Base-by-base conservation (phyloP, 2,888 invertebrate genomes). In the Shargacucullia verbasci region DNA sequence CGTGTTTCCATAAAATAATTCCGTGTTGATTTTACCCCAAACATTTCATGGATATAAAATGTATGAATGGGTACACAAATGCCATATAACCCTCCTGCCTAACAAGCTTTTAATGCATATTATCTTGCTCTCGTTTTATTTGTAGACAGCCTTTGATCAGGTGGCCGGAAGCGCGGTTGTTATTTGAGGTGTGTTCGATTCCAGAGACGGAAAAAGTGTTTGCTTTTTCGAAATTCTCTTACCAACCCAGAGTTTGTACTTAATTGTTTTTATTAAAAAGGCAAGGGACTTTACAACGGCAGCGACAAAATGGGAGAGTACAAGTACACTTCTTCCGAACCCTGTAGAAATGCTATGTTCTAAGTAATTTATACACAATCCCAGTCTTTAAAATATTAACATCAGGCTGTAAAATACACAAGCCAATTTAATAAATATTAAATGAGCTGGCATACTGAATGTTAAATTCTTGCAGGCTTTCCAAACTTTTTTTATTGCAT, bases 11-110 rank as follows among this genome's bases (percentile, higher is more conserved):
- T 64, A 58, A 68, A 68, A 67, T 71, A 72, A 79, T 73, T 71
- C 67, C 55, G 61, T 74, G 75, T 78, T 73, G 57, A 71, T 73
- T 65, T 67, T 69, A 66, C 60, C 62, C 44, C 45, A 27, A 27
- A 59, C 56, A 45, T 41, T 56, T 45, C 43, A 56, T 55, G 45
- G 49, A 48, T 56, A 35, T 54, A 54, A 14, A n/a, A 20, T 20
- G 44, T 37, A 62, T 61, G 53, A 59, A 68, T 38, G 25, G 11
- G 49, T 48, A 62, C n/a, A 50, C 38, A 64, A 59, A 53, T 40
- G 40, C 34, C 41, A 38, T 56, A 41, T 63, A 56, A 50, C 52
- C 52, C 40, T 45, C 50, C 41, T 20, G 14, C 38, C 0, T 3
- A 49, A 59, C 41, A 57, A 57, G 53, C 47, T 53, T 56, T 38